Evolutionary conservation across 2,113 vertebrate species (phyloP).

Genomic region (Equus quagga): DNA sequence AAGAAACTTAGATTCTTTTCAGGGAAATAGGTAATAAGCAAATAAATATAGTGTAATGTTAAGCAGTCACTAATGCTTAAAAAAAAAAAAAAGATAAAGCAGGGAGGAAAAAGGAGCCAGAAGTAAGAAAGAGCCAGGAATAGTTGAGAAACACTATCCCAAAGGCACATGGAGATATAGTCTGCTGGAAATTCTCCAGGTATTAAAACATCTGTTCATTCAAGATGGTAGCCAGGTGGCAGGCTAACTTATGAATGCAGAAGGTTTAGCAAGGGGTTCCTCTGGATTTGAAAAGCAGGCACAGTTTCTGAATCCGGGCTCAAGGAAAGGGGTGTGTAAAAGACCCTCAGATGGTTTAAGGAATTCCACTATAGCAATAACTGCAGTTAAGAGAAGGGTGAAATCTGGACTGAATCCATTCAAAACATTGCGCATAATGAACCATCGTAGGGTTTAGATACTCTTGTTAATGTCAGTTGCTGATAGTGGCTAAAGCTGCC

Average conservation of each 20-base stretch:
- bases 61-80: not conserved
- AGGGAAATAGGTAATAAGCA: not conserved
- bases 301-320: not conserved
- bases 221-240: not conserved
- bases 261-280: not conserved
- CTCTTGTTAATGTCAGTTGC: not conserved
- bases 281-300: not conserved
- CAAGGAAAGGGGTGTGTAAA: not conserved
- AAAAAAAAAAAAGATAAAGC: not conserved
- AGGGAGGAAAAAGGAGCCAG: not conserved
- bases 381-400: not conserved
- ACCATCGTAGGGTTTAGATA: not conserved
- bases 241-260: not conserved
- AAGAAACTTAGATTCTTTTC: not conserved
- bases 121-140: not conserved
- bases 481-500: not conserved
- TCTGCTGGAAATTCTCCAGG: not conserved
- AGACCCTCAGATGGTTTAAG: not conserved
- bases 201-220: conserved; percentile 22
- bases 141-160: not conserved
- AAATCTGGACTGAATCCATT: not conserved
- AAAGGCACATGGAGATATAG: not conserved
- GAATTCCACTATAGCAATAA: not conserved
- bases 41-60: not conserved
- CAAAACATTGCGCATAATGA: not conserved